A percentile compares a stretch with the other conserved stretches of the same genome.
Evolutionary conservation across 2,113 vertebrate genomes (phyloP).

Genomic region (Cyprinodon tularosa): DNA sequence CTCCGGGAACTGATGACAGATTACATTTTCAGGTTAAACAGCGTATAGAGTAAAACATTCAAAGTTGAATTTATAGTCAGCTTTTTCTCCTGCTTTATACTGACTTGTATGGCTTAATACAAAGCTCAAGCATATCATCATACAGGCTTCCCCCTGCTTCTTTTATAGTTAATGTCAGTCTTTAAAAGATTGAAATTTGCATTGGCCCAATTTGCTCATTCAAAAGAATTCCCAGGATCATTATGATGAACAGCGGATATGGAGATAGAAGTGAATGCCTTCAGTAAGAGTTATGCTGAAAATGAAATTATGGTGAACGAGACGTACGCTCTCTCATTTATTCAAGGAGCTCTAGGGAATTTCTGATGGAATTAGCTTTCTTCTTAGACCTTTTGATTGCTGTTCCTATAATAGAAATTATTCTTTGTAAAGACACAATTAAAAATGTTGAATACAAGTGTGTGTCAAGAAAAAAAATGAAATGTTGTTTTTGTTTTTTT

Average conservation of each 20-base stretch:
- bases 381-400: constrained; percentile 5
- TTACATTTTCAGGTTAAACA: neutral
- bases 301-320: constrained; percentile 36
- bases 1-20: neutral
- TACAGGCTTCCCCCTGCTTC: neutral
- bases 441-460: neutral
- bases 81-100: neutral
- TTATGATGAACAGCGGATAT: constrained; percentile 49
- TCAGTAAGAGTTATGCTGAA: constrained; percentile 31
- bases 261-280: constrained; percentile 43
- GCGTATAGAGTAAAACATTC: neutral
- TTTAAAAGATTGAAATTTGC: constrained; percentile 10
- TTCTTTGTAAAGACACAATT: neutral
- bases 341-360: constrained; percentile 1
- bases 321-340: constrained; percentile 10
- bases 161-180: neutral
- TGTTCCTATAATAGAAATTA: constrained; percentile 1
- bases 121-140: neutral
- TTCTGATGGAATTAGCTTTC: constrained; percentile 26
- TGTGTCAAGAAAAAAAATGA: neutral
- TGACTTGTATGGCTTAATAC: neutral
- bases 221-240: constrained; percentile 22
- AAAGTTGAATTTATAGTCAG: neutral
- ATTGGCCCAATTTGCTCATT: constrained; percentile 21
- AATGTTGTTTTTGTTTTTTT: neutral